Conservation (phyloP, 2,113 vertebrate species). For the Limanda limanda region DNA sequence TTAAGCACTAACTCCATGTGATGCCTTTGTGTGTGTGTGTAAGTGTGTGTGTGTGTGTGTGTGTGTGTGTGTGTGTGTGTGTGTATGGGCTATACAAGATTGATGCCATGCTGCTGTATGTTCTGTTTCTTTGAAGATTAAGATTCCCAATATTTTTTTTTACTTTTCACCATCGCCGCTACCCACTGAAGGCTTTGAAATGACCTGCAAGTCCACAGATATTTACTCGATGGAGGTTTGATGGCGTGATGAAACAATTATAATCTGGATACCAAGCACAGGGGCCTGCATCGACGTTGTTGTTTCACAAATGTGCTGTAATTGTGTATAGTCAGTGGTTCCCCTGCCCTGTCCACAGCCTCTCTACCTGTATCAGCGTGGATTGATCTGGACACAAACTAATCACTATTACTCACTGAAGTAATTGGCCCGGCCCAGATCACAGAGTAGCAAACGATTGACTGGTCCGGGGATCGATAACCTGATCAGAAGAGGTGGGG, state of each 20-base stretch:
- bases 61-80: not conserved
- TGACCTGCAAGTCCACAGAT: not conserved
- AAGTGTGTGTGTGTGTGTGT: not conserved
- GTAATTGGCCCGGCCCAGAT: constrained; percentile 99
- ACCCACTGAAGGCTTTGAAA: not conserved
- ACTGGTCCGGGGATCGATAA: constrained; percentile 91
- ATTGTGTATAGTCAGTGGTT: constrained; percentile 68
- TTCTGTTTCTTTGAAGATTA: not conserved
- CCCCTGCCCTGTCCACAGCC: constrained; percentile 54
- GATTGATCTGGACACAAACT: constrained; percentile 98
- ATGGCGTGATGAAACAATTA: constrained; percentile 20
- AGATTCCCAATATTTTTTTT: not conserved
- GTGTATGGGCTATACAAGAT: not conserved
- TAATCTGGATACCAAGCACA: constrained; percentile 17
- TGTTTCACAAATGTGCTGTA: constrained; percentile 61
- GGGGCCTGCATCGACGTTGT: constrained; percentile 32
- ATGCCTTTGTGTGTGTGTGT: not conserved
- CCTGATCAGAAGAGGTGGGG: constrained; percentile 90
- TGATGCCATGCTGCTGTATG: not conserved
- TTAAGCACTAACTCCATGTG: constrained; percentile 36
- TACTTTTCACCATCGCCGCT: not conserved
- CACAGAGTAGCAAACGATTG: constrained; percentile 94
- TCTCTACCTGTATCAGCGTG: constrained; percentile 86
- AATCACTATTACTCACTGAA: constrained; percentile 99
- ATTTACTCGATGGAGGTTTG: not conserved